Conservation (phyloP, 1,140 invertebrate species). For the Patella vulgata region DNA sequence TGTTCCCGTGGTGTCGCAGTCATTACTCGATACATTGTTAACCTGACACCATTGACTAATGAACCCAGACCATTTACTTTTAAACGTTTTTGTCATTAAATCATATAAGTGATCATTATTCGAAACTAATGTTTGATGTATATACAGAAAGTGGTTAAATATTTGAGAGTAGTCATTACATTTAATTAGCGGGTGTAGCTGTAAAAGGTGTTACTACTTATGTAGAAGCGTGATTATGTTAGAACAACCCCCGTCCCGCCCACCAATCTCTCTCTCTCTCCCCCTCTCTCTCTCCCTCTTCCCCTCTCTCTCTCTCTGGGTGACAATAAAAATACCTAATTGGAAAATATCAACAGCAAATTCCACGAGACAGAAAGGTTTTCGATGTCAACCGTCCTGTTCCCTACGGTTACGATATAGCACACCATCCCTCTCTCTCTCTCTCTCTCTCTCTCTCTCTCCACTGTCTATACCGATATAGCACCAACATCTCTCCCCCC, state of each 20-base stretch:
- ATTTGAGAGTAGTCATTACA: neutral
- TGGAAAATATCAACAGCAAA: neutral
- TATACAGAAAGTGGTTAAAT: neutral
- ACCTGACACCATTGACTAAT: too few relatives aligned
- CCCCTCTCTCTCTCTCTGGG: neutral
- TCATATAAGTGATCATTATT: too few relatives aligned
- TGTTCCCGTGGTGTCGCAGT: neutral
- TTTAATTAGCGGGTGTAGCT: neutral
- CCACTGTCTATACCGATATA: neutral
- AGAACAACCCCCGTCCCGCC: neutral
- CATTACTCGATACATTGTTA: neutral
- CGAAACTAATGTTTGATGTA: neutral
- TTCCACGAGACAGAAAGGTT: neutral
- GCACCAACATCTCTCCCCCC: neutral
- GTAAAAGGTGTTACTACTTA: neutral
- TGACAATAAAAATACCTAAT: neutral
- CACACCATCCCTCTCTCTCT: neutral
- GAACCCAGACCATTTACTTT: neutral
- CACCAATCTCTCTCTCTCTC: neutral
- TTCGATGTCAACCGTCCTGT: neutral
- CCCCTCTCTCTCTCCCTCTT: neutral
- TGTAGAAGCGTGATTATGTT: neutral
- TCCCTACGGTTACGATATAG: neutral
- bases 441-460: neutral
- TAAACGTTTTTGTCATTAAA: too few relatives aligned